Evolutionary conservation across 2,888 invertebrate species (phyloP).

Genomic region (Autographa gamma): DNA sequence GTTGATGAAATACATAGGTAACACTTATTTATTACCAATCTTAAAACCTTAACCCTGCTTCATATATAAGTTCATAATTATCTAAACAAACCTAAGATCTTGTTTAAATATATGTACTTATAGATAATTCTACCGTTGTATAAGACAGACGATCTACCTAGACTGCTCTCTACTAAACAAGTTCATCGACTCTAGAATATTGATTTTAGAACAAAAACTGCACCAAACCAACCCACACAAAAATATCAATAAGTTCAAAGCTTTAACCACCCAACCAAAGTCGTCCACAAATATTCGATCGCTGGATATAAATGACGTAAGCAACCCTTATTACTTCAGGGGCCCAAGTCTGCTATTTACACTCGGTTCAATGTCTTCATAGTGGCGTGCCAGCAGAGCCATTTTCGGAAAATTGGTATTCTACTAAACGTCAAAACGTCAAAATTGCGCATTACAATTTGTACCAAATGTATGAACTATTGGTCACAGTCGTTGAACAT

Average conservation of each 20-base stretch:
- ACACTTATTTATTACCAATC: too few species aligned
- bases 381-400: too few species aligned
- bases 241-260: neutral
- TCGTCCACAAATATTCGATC: slow-evolving; percentile 18
- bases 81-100: neutral
- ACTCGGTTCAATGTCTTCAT: too few species aligned
- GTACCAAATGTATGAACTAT: too few species aligned
- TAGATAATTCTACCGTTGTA: neutral
- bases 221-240: slow-evolving; percentile 8
- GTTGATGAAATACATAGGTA: too few species aligned
- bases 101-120: neutral
- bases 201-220: neutral
- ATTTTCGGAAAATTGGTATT: too few species aligned
- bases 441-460: too few species aligned
- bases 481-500: too few species aligned
- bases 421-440: too few species aligned
- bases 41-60: too few species aligned
- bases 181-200: neutral
- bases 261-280: neutral
- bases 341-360: too few species aligned
- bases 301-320: slow-evolving; percentile 45
- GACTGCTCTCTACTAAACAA: neutral
- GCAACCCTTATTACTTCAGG: slow-evolving; percentile 39
- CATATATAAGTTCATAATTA: too few species aligned
- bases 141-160: neutral